These are phyloP conservation scores for Eulemur mongoz DNA, from an alignment of 2,797 vertebrate genomes.

Conservation along the genomic window DNA sequence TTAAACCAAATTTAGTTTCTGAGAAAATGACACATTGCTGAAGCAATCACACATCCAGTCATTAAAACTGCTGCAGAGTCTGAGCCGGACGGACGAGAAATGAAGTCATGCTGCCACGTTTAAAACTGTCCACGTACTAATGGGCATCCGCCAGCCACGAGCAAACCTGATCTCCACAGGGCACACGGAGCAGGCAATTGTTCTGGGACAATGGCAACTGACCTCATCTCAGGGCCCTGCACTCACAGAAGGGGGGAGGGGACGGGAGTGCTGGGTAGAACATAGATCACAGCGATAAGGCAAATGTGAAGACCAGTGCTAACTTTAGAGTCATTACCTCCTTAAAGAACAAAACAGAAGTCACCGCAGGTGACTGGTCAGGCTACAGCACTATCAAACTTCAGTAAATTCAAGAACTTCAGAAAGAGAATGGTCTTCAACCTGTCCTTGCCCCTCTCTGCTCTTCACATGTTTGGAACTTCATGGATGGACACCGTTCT, in stretches of 20 bases:
- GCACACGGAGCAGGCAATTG: neutral
- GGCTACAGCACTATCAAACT: neutral
- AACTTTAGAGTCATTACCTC: neutral
- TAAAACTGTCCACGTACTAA: slow-evolving; percentile 1
- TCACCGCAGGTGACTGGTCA: neutral
- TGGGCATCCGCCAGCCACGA: neutral
- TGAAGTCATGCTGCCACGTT: neutral
- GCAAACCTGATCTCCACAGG: neutral
- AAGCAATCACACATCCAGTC: neutral
- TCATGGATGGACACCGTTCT: neutral
- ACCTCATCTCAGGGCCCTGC: neutral
- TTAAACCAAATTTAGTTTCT: slow-evolving; percentile 53
- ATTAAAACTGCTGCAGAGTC: slow-evolving; percentile 37
- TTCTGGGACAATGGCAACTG: neutral
- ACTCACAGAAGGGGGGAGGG: neutral
- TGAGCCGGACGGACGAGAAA: neutral
- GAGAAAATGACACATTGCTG: slow-evolving; percentile 43
- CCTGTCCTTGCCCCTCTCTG: neutral
- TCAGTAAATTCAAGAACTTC: neutral
- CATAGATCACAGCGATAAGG: neutral
- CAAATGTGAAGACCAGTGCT: neutral
- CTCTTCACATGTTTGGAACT: neutral
- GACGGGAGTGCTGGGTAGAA: accelerated
- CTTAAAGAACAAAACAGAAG: neutral
- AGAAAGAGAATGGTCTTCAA: neutral